Evolutionary conservation across 2,113 vertebrate genomes (phyloP).

Genomic region (Anarhynchus alexandrinus): DNA sequence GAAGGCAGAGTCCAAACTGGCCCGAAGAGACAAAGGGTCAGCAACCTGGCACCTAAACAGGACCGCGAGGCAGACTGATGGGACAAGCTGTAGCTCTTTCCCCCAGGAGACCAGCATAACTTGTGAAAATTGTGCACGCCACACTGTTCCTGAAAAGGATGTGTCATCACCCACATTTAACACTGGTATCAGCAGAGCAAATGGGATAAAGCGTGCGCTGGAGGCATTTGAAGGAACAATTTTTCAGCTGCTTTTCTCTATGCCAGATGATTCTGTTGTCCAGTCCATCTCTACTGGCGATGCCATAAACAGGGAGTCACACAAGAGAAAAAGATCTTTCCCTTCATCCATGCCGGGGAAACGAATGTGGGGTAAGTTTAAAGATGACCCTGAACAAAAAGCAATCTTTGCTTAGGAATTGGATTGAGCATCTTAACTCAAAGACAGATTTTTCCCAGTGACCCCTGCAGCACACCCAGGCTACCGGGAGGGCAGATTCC

Average conservation of each 20-base stretch:
- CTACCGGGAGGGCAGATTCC: background rate
- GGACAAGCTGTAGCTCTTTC: background rate
- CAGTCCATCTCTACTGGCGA: background rate
- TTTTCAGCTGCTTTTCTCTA: conserved; percentile 46
- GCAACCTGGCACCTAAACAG: background rate
- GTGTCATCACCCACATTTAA: conserved; percentile 60
- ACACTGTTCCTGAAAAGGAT: conserved; percentile 42
- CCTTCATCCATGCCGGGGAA: background rate
- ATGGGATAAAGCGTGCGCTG: conserved; percentile 17
- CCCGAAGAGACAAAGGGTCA: background rate
- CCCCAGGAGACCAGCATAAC: background rate
- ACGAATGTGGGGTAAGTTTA: background rate
- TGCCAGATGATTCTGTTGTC: conserved; percentile 52
- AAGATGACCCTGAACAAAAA: background rate
- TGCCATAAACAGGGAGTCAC: conserved; percentile 1
- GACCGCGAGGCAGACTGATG: background rate
- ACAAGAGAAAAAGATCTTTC: background rate
- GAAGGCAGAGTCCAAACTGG: background rate
- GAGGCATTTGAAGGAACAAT: background rate
- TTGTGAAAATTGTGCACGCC: background rate
- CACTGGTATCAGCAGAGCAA: conserved; percentile 30
- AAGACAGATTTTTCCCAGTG: background rate
- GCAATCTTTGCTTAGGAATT: background rate
- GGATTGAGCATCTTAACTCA: background rate
- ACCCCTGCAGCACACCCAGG: background rate